Evolutionary conservation across 2,888 invertebrate species (phyloP).

Genomic region (Agrilus mali): DNA sequence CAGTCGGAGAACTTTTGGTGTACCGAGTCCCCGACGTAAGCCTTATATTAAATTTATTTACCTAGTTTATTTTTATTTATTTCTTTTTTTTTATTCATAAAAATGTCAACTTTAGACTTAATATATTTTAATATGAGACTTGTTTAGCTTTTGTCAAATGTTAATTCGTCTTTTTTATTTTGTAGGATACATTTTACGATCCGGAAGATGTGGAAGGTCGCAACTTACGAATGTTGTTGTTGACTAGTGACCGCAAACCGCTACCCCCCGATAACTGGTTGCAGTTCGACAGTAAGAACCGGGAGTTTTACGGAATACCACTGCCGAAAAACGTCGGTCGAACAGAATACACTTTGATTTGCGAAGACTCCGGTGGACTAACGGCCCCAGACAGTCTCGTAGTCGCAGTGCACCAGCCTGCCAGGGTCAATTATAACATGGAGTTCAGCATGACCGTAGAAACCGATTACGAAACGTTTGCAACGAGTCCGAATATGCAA

Average conservation of each 20-base stretch:
- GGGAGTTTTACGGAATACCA: conserved; percentile 82
- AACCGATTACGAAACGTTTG: conserved; percentile 53
- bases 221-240: conserved; percentile 57
- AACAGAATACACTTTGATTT: conserved; percentile 65
- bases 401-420: conserved; percentile 57
- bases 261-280: conserved; percentile 66
- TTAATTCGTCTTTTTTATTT: conserved; percentile 10
- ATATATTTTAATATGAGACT: too few species aligned
- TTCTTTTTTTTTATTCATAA: too few species aligned
- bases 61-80: too few species aligned
- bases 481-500: conserved; percentile 58
- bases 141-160: background rate
- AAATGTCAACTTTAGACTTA: too few species aligned
- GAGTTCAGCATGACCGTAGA: conserved; percentile 74
- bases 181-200: conserved; percentile 79
- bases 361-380: conserved; percentile 60
- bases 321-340: conserved; percentile 56
- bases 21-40: conserved; percentile 68
- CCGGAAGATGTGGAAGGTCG: conserved; percentile 70
- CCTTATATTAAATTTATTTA: conserved; percentile 6
- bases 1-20: conserved; percentile 67
- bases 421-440: conserved; percentile 52
- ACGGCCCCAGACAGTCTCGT: conserved; percentile 68
- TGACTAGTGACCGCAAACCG: conserved; percentile 57
- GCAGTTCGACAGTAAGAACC: conserved; percentile 77